Conservation (phyloP, 1,140 invertebrate genomes). For the Musca vetustissima region DNA sequence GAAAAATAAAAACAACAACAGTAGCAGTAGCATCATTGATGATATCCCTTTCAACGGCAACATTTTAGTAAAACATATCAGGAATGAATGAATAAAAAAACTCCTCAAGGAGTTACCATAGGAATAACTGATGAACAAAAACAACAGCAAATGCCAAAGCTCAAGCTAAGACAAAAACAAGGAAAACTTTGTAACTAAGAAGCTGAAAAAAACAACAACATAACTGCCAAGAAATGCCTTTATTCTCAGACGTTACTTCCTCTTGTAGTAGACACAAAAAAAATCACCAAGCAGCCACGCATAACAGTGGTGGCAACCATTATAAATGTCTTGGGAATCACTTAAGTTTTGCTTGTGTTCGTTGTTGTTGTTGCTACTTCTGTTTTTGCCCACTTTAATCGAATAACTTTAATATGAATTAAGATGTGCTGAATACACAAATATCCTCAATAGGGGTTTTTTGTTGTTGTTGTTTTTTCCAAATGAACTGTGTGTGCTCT, state of each 20-base stretch:
- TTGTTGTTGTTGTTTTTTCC: too few species aligned
- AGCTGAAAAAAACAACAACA: not conserved
- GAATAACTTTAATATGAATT: conserved; percentile 8
- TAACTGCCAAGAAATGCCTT: not conserved
- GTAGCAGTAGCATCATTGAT: too few species aligned
- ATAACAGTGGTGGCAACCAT: not conserved
- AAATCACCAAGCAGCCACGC: not conserved
- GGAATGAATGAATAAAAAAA: too few species aligned
- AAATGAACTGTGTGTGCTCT: too few species aligned
- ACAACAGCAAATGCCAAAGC: too few species aligned
- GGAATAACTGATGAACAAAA: not conserved
- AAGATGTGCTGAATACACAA: not conserved
- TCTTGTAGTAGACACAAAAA: not conserved
- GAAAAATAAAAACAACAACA: conserved; percentile 1
- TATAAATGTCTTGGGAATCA: conserved; percentile 10
- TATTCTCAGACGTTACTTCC: too few species aligned
- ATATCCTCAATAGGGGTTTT: too few species aligned
- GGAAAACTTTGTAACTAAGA: not conserved
- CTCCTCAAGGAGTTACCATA: not conserved
- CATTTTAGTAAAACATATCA: not conserved
- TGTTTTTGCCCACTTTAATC: not conserved
- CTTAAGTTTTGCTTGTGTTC: not conserved
- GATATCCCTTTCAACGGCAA: not conserved
- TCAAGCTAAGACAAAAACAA: conserved; percentile 1
- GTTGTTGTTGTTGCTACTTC: not conserved